phyloP scores from a whole-genome alignment of 2,113 vertebrate species.

The Erythrocebus patas region DNA sequence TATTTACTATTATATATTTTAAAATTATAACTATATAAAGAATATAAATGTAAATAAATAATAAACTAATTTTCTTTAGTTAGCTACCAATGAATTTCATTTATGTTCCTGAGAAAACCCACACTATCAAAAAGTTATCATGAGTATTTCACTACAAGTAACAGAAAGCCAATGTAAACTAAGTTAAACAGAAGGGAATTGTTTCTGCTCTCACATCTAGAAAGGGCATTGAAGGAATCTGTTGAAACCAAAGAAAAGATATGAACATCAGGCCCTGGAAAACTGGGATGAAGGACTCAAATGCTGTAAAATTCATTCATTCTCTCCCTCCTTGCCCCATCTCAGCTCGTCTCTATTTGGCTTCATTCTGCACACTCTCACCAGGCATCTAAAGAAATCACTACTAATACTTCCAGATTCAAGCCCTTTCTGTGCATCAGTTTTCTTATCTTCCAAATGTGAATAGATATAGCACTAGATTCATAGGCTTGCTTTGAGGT shows the following conservation, averaged over 20 bases:
- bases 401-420: not conserved
- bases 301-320: no score
- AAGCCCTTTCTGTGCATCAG: not conserved
- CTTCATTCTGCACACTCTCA: not conserved
- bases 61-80: not conserved
- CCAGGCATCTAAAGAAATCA: not conserved
- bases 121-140: no score
- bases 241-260: not conserved
- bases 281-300: not conserved
- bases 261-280: not conserved
- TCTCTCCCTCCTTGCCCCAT: not conserved
- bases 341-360: accelerated
- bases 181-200: not conserved
- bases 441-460: not conserved
- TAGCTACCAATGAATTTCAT: not conserved
- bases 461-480: not conserved
- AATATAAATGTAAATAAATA: not conserved
- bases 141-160: not conserved
- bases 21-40: not conserved
- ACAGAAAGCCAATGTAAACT: not conserved
- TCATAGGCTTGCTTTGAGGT: not conserved
- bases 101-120: not conserved
- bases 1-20: not conserved
- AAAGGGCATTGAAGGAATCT: not conserved
- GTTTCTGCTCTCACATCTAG: not conserved